Conservation (phyloP, 2,888 invertebrate species). For the Blomia tropicalis region DNA sequence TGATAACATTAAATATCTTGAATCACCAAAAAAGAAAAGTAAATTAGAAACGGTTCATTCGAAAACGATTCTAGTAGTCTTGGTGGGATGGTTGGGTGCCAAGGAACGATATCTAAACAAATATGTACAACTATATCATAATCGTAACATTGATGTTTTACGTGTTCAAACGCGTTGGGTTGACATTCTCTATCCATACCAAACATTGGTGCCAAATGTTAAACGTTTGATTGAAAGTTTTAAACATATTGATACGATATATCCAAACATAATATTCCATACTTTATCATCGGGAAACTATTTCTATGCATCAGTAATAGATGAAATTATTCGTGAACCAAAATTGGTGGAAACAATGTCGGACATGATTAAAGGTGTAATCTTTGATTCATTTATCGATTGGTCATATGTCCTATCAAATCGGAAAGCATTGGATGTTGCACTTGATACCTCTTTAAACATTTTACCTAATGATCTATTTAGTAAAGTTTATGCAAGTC, state of each 20-base stretch:
- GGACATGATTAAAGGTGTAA: neutral
- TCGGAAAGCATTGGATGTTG: neutral
- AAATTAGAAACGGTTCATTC: neutral
- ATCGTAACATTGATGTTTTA: neutral
- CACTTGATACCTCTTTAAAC: neutral
- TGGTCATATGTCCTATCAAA: neutral
- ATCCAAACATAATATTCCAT: conserved; percentile 6
- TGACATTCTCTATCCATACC: neutral
- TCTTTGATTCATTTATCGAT: conserved; percentile 1
- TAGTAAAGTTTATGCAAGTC: neutral
- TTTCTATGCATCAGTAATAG: neutral
- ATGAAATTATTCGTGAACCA: neutral
- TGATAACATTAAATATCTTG: no score
- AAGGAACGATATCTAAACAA: neutral
- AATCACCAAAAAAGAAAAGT: no score
- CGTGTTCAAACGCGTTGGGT: neutral
- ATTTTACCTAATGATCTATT: neutral
- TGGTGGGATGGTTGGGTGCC: neutral
- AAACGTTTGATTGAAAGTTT: neutral
- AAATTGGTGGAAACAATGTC: neutral
- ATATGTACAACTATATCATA: neutral
- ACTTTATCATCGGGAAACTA: neutral
- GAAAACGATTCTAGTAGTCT: neutral
- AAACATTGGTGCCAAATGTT: neutral
- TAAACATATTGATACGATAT: neutral